Evolutionary conservation across 1,140 invertebrate species (phyloP).

Genomic region (Lepidurus arcticus): DNA sequence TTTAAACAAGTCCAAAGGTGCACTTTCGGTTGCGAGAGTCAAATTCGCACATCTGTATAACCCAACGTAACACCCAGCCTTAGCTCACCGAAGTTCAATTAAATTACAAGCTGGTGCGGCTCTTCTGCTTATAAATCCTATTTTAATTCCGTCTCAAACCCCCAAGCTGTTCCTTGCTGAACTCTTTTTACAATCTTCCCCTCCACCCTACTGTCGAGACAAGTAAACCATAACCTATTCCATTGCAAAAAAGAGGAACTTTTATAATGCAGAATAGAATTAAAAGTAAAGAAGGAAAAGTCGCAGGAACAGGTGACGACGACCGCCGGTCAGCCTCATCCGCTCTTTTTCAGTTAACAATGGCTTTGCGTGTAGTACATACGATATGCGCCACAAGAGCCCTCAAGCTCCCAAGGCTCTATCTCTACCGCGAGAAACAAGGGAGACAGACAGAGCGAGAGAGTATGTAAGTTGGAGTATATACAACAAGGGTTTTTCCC

Average conservation of each 20-base stretch:
- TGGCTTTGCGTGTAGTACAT: slow-evolving; percentile 15
- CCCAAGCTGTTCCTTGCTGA: no score
- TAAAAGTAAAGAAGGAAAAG: not conserved
- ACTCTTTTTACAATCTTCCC: no score
- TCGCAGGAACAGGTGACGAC: not conserved
- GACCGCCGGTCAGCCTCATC: slow-evolving; percentile 12
- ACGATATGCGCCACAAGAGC: slow-evolving; percentile 7
- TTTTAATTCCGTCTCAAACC: no score
- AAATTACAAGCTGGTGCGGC: no score
- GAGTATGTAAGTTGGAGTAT: not conserved
- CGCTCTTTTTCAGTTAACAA: slow-evolving; percentile 4
- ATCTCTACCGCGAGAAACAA: not conserved
- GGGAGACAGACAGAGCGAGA: not conserved
- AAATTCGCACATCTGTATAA: no score
- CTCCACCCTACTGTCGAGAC: no score
- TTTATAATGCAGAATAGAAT: not conserved
- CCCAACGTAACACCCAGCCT: no score
- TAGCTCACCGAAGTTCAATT: no score
- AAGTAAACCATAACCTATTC: no score
- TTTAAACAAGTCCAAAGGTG: no score
- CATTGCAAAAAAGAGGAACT: not conserved
- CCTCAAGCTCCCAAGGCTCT: not conserved
- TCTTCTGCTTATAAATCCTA: no score
- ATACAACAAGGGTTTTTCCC: slow-evolving; percentile 13
- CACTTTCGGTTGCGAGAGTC: no score